These are phyloP conservation scores for Penaeus monodon DNA, from an alignment of 2,888 invertebrate species.

Conservation along the genomic window DNA sequence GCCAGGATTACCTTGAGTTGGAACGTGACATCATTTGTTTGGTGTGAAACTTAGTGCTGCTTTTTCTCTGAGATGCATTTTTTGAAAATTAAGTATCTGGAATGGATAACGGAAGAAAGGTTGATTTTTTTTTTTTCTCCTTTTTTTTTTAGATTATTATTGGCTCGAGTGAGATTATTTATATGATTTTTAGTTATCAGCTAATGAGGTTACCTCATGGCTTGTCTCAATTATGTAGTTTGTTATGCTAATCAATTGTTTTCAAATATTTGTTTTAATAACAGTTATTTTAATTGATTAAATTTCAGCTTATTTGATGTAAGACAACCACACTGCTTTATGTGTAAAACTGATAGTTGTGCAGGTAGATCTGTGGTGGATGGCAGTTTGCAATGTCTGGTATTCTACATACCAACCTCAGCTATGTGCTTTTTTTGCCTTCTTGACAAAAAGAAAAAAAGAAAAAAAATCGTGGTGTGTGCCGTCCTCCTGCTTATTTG, in stretches of 20 bases:
- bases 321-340: no score
- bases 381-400: conserved; percentile 20
- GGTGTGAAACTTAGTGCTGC: no score
- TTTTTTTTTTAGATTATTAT: background rate
- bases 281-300: no score
- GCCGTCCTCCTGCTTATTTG: background rate
- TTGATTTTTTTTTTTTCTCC: background rate
- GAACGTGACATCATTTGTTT: no score
- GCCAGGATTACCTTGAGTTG: no score
- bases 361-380: conserved; percentile 1
- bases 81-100: no score
- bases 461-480: background rate
- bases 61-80: no score
- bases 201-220: background rate
- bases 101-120: background rate
- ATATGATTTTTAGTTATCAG: background rate
- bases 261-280: no score
- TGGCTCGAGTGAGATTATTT: background rate
- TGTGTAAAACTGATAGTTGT: no score
- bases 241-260: background rate
- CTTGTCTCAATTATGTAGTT: background rate
- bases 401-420: conserved; percentile 22
- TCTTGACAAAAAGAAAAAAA: no score
- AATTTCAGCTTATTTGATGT: no score
- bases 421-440: conserved; percentile 14